Evolutionary conservation across 2,888 invertebrate genomes (phyloP), one percentile per base, ranked within the genome.

Genomic region (Allygus modestus): DNA sequence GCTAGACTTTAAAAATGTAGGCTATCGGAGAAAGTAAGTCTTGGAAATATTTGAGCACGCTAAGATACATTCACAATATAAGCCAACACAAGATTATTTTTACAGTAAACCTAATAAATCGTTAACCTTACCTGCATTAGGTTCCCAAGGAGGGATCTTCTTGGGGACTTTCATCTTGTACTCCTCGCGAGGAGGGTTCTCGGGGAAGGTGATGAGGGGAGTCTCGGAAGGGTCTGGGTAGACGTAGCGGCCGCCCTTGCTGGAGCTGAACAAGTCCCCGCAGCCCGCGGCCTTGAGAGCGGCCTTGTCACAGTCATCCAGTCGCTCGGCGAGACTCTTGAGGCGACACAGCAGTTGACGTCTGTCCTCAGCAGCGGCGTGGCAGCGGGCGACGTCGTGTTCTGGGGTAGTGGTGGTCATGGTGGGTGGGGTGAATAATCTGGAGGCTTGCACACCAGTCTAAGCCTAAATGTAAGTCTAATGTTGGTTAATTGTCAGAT

Each of bases 111-210:
- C 9, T 37, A 37, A 9, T 7, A 37, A n/a, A n/a, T n/a, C n/a
- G n/a, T n/a, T n/a, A 37, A 4, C 37, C 37, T 37, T 31, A 65
- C 65, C 65, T 17, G 17, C 65, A 65, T 65, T 23, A n/a, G 28
- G 46, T 84, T 87, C 28, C 85, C 85, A 37, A 71, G 83, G 12
- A 65, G 81, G 26, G 12, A 23, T 43, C 41, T 77, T 77, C 75
- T 37, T 31, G 0, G 54, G 79, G 12, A 23, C 51, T 9, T 58
- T 79, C 15, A 79, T 17, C 33, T 58, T 28, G 58, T 79, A 79
- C 1, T 37, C 37, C 23, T 28, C n/a, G 5, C 23, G 1, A 0
- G 17, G 33, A 0, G 58, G 79, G 58, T 54, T 33, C 58, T 79
- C 79, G 4, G 79, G 79, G 79, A 33, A 58, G 58, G 79, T 79